These are phyloP conservation scores for Hyles vespertilio DNA, from an alignment of 1,140 invertebrate species.

Conservation along the genomic window DNA sequence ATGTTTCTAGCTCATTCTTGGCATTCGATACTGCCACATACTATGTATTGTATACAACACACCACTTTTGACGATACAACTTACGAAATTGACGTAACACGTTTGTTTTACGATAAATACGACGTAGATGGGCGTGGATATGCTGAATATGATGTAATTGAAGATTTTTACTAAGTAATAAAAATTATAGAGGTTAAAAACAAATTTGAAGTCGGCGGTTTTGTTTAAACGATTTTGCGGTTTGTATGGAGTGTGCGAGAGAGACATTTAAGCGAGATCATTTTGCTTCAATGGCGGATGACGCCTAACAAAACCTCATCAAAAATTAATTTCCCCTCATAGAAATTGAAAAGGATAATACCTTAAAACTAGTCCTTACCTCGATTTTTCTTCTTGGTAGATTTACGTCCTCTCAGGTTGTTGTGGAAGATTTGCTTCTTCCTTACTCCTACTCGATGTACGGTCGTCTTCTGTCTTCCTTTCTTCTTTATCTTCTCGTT, in stretches of 20 bases:
- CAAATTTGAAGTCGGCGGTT: no score
- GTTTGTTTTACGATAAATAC: no score
- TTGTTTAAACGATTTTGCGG: no score
- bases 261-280: slow-evolving; percentile 32
- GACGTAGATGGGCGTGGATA: neutral
- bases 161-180: slow-evolving; percentile 13
- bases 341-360: no score
- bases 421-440: neutral
- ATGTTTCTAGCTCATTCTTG: slow-evolving; percentile 73
- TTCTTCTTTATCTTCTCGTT: slow-evolving; percentile 30
- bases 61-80: no score
- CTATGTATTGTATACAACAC: neutral
- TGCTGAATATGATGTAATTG: slow-evolving; percentile 7
- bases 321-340: no score
- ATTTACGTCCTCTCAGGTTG: no score
- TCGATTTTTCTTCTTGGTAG: neutral
- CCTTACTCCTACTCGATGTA: neutral
- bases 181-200: slow-evolving; percentile 9
- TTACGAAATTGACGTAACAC: no score
- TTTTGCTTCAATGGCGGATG: slow-evolving; percentile 10
- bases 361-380: neutral
- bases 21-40: slow-evolving; percentile 45
- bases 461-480: slow-evolving; percentile 8
- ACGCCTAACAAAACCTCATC: neutral
- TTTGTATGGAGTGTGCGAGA: slow-evolving; percentile 31